Evolutionary conservation across 2,113 vertebrate genomes (phyloP).

Genomic region (Steatornis caripensis): DNA sequence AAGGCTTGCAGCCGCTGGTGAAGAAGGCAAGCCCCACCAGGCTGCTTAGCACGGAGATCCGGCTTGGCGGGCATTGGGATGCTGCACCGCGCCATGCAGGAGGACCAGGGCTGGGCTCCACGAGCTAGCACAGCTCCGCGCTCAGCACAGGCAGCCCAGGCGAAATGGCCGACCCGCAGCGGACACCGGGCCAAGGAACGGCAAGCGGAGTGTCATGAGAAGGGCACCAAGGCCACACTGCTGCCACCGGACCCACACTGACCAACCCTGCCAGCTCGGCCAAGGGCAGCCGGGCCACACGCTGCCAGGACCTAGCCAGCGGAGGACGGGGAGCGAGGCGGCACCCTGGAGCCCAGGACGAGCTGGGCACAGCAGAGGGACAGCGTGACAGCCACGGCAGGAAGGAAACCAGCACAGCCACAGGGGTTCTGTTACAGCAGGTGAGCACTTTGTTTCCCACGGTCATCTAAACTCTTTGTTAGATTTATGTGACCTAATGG

Average conservation of each 20-base stretch:
- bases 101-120: not conserved
- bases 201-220: too few species aligned
- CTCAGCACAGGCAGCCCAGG: not conserved
- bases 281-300: too few species aligned
- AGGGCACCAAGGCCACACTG: not conserved
- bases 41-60: not conserved
- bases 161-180: not conserved
- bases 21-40: not conserved
- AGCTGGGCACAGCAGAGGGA: not conserved
- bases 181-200: not conserved
- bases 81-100: not conserved
- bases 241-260: not conserved
- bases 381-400: accelerated
- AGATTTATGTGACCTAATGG: not conserved
- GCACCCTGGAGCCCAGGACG: too few species aligned
- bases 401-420: not conserved
- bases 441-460: not conserved
- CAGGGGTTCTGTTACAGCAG: not conserved
- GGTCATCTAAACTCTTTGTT: not conserved
- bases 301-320: too few species aligned
- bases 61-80: not conserved
- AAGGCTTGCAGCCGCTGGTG: not conserved
- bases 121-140: accelerated
- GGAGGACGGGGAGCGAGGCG: too few species aligned
- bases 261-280: not conserved